Percentiles rank a stretch among this genome's conserved stretches.
phyloP scores from a whole-genome alignment of 1,140 invertebrate genomes.

The Drosophila kanapiae region DNA sequence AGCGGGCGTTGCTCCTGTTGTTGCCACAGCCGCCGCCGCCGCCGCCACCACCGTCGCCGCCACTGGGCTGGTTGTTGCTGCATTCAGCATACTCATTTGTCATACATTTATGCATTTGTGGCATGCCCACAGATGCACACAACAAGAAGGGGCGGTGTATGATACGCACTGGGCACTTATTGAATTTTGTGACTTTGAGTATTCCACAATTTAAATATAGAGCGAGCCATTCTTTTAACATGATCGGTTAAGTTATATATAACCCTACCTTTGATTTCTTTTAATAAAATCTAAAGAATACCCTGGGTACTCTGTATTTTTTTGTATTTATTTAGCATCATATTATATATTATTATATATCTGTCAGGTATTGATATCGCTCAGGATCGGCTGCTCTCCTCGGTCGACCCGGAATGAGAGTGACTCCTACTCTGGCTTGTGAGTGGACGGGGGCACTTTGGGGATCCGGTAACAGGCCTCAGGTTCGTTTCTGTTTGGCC shows the following conservation, averaged over 20 bases:
- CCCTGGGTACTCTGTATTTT: too few relatives aligned
- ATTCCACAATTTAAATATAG: constrained; percentile 68
- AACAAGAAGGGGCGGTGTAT: neutral
- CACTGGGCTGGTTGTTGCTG: neutral
- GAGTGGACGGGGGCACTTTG: constrained; percentile 11
- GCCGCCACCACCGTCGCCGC: neutral
- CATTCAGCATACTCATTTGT: constrained; percentile 51
- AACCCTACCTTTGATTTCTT: too few relatives aligned
- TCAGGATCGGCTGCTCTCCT: neutral
- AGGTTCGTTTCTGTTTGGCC: constrained; percentile 48
- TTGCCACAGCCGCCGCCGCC: neutral
- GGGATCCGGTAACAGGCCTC: constrained; percentile 39
- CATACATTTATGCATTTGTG: constrained; percentile 69
- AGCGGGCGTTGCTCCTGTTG: constrained; percentile 22
- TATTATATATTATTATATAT: too few relatives aligned
- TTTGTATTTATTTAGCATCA: too few relatives aligned
- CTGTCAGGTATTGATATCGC: neutral
- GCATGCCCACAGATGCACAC: constrained; percentile 29
- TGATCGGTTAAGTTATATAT: neutral
- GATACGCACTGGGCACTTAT: constrained; percentile 43
- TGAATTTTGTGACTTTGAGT: constrained; percentile 75
- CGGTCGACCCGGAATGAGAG: neutral
- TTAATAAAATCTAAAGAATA: too few relatives aligned
- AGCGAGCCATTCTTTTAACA: constrained; percentile 15
- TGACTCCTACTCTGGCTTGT: neutral